A percentile compares a stretch with the other conserved stretches of the same genome.
These are phyloP conservation scores for Anas platyrhynchos DNA, from an alignment of 2,113 vertebrate genomes.

Conservation along the genomic window DNA sequence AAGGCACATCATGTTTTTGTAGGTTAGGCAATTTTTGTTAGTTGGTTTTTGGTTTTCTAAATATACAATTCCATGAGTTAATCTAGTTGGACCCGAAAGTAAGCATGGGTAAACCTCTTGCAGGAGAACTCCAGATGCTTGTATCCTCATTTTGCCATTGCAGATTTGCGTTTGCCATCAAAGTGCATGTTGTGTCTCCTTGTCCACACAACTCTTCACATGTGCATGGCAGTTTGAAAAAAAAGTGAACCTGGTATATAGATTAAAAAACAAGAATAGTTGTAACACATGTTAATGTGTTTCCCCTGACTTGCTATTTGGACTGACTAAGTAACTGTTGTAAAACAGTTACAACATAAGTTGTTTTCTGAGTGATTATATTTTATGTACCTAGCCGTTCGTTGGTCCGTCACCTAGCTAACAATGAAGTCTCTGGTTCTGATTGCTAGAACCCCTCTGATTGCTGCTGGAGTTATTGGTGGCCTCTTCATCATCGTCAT, in stretches of 20 bases:
- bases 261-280: not conserved
- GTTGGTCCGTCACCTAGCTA: not conserved
- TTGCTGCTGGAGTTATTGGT: conserved; percentile 92
- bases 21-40: not conserved
- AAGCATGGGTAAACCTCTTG: not conserved
- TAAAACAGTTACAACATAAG: not conserved
- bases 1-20: not conserved
- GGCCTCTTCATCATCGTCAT: conserved; percentile 94
- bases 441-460: conserved; percentile 89
- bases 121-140: not conserved
- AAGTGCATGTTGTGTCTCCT: conserved; percentile 65
- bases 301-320: conserved; percentile 4
- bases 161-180: conserved; percentile 52
- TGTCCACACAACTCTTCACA: conserved; percentile 34
- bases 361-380: not conserved
- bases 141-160: conserved; percentile 56
- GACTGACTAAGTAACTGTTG: not conserved
- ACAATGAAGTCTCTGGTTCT: conserved; percentile 47
- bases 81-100: not conserved
- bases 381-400: not conserved
- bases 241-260: not conserved
- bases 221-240: conserved; percentile 63
- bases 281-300: not conserved
- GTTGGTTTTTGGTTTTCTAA: not conserved
- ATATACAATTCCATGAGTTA: not conserved